These are phyloP conservation scores for Leucopsar rothschildi DNA, from an alignment of 2,113 vertebrate genomes.

Conservation along the genomic window DNA sequence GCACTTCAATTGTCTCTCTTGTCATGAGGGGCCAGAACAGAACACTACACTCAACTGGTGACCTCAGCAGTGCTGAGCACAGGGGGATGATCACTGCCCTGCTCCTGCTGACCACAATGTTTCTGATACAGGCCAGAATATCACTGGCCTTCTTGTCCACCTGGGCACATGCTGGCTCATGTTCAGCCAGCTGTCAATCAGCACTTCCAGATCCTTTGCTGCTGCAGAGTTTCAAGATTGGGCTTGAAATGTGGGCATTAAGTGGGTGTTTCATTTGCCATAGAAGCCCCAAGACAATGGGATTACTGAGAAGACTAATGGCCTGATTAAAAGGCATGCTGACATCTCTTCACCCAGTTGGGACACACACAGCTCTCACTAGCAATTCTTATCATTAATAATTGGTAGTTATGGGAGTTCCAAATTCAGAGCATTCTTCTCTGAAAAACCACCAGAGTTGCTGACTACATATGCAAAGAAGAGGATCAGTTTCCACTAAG, in stretches of 20 bases:
- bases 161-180: neutral
- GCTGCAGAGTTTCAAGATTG: neutral
- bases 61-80: too few relatives aligned
- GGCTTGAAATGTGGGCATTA: neutral
- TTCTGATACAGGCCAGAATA: neutral
- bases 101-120: neutral
- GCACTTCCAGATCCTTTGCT: neutral
- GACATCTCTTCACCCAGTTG: neutral
- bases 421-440: neutral
- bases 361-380: neutral
- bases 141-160: neutral
- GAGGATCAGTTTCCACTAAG: neutral
- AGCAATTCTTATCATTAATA: neutral
- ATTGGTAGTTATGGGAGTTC: accelerated
- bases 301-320: neutral
- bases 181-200: neutral
- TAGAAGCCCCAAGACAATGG: neutral
- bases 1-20: neutral
- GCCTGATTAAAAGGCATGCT: accelerated
- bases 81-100: neutral
- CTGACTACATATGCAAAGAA: neutral
- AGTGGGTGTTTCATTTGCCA: neutral
- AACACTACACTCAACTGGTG: neutral
- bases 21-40: neutral
- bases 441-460: neutral